Percentiles rank a stretch among this genome's conserved stretches.
These are phyloP conservation scores for Congeria kusceri DNA, from an alignment of 2,888 invertebrate species.

Conservation along the genomic window DNA sequence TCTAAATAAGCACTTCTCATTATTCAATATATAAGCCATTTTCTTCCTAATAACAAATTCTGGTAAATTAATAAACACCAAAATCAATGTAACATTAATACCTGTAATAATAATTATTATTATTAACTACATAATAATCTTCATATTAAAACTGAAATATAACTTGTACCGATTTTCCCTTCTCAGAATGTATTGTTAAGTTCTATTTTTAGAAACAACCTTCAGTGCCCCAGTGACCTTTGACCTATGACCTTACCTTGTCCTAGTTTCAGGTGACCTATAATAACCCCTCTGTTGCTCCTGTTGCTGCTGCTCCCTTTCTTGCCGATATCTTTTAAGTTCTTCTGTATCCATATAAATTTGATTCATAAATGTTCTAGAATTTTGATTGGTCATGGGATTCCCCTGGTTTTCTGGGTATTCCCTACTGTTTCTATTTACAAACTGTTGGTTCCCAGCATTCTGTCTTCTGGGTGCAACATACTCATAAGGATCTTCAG, in stretches of 20 bases:
- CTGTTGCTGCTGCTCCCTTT: slow-evolving; percentile 50
- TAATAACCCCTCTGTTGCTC: slow-evolving; percentile 43
- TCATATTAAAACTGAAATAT: background rate
- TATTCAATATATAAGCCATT: too few species aligned
- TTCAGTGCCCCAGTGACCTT: too few species aligned
- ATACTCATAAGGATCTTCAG: slow-evolving; percentile 78
- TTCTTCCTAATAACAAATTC: too few species aligned
- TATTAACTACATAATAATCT: background rate
- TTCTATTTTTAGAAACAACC: background rate
- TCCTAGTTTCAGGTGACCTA: slow-evolving; percentile 68
- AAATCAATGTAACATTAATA: too few species aligned
- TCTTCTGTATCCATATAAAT: slow-evolving; percentile 82
- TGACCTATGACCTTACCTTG: slow-evolving; percentile 71
- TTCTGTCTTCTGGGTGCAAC: slow-evolving; percentile 63
- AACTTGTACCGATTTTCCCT: background rate
- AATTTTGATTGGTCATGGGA: slow-evolving; percentile 52
- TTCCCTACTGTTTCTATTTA: slow-evolving; percentile 39
- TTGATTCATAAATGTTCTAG: slow-evolving; percentile 79
- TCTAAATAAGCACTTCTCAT: too few species aligned
- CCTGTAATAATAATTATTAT: too few species aligned
- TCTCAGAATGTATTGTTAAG: background rate
- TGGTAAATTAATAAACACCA: too few species aligned
- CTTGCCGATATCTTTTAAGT: slow-evolving; percentile 65
- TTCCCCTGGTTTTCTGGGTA: slow-evolving; percentile 7
- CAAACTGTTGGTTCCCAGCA: slow-evolving; percentile 33